A percentile compares a stretch with the other conserved stretches of the same genome.
Conservation (phyloP, 2,888 invertebrate genomes). For the Lottia gigantea region DNA sequence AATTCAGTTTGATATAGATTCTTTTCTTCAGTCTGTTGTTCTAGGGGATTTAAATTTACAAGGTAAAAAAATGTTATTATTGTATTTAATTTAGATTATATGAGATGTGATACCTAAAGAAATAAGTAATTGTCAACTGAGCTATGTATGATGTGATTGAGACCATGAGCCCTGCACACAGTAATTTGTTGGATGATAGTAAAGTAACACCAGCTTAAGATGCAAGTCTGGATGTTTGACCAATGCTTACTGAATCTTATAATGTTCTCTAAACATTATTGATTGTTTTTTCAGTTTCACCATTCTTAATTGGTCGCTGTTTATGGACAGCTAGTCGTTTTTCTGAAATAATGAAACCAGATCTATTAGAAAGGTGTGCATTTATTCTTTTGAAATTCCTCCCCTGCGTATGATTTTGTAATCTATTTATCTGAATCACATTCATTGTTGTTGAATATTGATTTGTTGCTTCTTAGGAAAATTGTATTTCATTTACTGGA, state of each 20-base stretch:
- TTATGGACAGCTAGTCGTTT: conserved; percentile 73
- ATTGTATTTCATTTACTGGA: too few relatives aligned
- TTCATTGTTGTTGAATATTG: not conserved
- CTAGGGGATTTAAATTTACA: conserved; percentile 69
- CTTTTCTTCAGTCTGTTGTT: conserved; percentile 71
- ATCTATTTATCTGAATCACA: not conserved
- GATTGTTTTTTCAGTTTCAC: conserved; percentile 55
- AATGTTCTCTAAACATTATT: not conserved
- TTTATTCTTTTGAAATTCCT: conserved; percentile 6
- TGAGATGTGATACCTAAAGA: too few relatives aligned
- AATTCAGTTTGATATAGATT: conserved; percentile 67
- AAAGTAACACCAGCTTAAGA: too few relatives aligned
- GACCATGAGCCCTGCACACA: too few relatives aligned
- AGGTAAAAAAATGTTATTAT: too few relatives aligned
- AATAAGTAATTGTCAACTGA: too few relatives aligned
- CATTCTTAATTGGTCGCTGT: conserved; percentile 73
- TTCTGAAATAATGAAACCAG: conserved; percentile 70
- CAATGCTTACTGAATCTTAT: too few relatives aligned
- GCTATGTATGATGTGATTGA: too few relatives aligned
- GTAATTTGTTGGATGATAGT: too few relatives aligned
- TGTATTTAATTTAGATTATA: too few relatives aligned
- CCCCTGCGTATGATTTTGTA: not conserved
- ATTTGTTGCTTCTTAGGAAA: too few relatives aligned
- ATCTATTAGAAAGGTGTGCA: conserved; percentile 67
- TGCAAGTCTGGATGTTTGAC: too few relatives aligned